A percentile compares a stretch with the other conserved stretches of the same genome.
Conservation (phyloP, 1,140 invertebrate genomes). For the Xylocopa sonorina region DNA sequence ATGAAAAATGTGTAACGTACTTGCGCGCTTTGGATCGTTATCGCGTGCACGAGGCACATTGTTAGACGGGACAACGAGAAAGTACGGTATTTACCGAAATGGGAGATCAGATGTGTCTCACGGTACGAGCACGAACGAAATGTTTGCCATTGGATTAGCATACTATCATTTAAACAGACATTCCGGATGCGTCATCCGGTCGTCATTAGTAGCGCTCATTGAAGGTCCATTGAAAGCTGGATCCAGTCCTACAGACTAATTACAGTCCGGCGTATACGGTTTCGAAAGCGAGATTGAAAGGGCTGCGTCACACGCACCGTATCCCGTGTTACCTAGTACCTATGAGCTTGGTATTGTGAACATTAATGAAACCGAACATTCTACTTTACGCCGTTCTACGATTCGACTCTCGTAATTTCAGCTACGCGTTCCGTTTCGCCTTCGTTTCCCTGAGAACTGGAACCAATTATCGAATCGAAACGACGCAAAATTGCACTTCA, state of each 20-base stretch:
- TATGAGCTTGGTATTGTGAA: constrained; percentile 37
- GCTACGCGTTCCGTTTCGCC: background rate
- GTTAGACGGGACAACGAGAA: constrained; percentile 14
- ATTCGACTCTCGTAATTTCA: constrained; percentile 8
- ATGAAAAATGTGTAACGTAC: too few species aligned
- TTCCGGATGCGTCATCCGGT: constrained; percentile 52
- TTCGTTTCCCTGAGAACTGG: background rate
- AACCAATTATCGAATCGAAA: too few species aligned
- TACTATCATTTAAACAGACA: constrained; percentile 51
- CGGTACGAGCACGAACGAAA: constrained; percentile 27
- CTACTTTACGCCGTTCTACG: constrained; percentile 26
- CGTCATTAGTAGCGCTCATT: constrained; percentile 52
- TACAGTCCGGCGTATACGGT: constrained; percentile 45
- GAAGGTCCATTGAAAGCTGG: constrained; percentile 50
- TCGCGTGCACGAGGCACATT: background rate
- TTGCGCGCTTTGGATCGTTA: background rate
- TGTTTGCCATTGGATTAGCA: constrained; percentile 52
- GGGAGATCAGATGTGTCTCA: constrained; percentile 18
- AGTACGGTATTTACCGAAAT: constrained; percentile 21
- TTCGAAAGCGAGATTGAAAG: constrained; percentile 49
- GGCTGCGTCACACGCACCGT: constrained; percentile 37
- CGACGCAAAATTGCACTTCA: too few species aligned
- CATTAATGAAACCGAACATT: constrained; percentile 53
- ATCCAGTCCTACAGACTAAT: constrained; percentile 51
- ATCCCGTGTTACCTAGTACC: constrained; percentile 18